Base-by-base conservation (phyloP, 2,888 invertebrate genomes). In the Ophonus ardosiacus region DNA sequence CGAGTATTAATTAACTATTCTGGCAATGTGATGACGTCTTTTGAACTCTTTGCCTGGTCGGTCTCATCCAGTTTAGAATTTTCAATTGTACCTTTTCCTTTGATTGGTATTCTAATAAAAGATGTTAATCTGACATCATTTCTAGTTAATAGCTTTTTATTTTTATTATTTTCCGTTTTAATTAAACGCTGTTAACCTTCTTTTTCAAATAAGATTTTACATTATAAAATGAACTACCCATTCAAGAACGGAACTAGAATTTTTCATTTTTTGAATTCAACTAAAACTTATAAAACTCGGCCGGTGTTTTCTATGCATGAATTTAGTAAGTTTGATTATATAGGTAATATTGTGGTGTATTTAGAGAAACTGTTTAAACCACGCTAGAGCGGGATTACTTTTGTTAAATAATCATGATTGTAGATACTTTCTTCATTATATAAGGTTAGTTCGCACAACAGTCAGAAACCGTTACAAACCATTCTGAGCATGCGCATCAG, bases 1-100 rank as follows among this genome's bases (percentile, higher is more conserved):
- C 71, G 85, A 80, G 68, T 71, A 85, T 85, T 85, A 85, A 85
- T 85, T 85, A 85, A 85, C 80, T 85, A 85, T 85, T 80, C 71
- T 71, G 56, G 57, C 57, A 65, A 80, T 84, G 85, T 38, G 79
- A 80, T 84, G 85, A 80, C 80, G 85, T 82, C 84, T 84, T 82
- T 84, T 63, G 78, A 83, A 76, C 76, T 76, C 76, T 57, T 76
- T 84, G 56, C 21, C 78, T 78, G 21, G 24, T 57, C 78, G 57
- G 51, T 21, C 7, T 21, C 74, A 51, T 51, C 51, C 51, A 78
- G 57, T 78, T 78, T 78, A 57, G 57, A 78, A 78, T 78, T 74
- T 78, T 57, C 31, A 57, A 78, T 78, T 78, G 56, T 78, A 31
- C 57, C 78, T 78, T 57, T 31, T 24, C 78, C 57, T 78, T 78